Conservation (phyloP, 1,140 invertebrate genomes). For the Tetragonula clypearis region DNA sequence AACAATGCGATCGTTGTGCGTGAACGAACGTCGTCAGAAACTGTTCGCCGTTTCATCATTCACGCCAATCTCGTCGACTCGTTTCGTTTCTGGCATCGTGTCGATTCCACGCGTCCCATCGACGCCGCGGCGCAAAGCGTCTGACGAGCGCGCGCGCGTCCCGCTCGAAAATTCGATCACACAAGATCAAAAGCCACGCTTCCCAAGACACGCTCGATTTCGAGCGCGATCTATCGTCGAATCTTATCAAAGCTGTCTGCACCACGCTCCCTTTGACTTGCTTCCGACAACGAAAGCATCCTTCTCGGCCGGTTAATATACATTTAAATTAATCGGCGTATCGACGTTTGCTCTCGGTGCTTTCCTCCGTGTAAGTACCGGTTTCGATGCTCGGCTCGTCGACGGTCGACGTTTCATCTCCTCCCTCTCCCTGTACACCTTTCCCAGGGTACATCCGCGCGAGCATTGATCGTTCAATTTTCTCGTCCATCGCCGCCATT, state of each 20-base stretch:
- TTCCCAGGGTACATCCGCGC: neutral
- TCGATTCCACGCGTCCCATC: neutral
- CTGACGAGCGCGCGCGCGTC: neutral
- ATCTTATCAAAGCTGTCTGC: neutral
- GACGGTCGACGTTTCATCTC: too few species aligned
- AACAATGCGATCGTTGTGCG: neutral
- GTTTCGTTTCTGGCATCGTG: neutral
- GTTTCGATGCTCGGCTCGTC: neutral
- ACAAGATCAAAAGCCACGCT: slow-evolving; percentile 13
- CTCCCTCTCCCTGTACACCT: neutral
- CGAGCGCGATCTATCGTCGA: neutral
- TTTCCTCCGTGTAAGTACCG: neutral
- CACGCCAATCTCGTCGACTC: neutral
- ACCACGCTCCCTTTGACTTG: neutral
- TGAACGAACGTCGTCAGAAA: neutral
- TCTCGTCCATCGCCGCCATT: slow-evolving; percentile 21
- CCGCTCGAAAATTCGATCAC: neutral
- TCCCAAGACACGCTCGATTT: slow-evolving; percentile 10
- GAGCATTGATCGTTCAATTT: slow-evolving; percentile 31
- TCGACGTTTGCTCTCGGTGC: neutral
- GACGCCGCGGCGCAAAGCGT: neutral
- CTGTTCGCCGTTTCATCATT: neutral
- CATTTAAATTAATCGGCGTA: slow-evolving; percentile 26
- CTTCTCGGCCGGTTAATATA: neutral
- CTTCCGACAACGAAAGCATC: neutral